Conservation (phyloP, 2,888 invertebrate species). For the Apotomis capreana region DNA sequence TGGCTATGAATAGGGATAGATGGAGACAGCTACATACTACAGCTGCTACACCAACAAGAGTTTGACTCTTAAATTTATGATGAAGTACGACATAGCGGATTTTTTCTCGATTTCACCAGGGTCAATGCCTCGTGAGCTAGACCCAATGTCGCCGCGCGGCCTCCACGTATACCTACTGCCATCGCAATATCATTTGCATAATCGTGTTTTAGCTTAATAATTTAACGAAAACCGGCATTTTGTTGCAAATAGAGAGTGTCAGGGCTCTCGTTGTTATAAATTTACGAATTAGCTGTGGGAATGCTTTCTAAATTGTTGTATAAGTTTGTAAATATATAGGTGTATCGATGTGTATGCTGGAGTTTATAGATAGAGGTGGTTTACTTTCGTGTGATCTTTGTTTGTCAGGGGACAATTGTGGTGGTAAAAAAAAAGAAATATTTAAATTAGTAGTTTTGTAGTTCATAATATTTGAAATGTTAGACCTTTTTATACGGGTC, state of each 20-base stretch:
- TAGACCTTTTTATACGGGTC: neutral
- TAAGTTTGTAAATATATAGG: neutral
- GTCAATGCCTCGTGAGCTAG: slow-evolving; percentile 69
- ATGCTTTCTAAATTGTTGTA: slow-evolving; percentile 16
- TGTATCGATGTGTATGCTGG: neutral
- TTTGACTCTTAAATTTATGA: too few species aligned
- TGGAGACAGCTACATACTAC: too few species aligned
- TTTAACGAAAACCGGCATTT: slow-evolving; percentile 52
- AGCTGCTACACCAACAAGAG: too few species aligned
- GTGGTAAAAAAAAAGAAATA: too few species aligned
- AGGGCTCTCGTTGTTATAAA: slow-evolving; percentile 19
- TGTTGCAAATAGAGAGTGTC: slow-evolving; percentile 27
- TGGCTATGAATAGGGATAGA: too few species aligned
- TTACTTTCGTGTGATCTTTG: too few species aligned
- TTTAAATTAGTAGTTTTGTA: too few species aligned
- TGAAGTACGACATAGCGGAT: neutral
- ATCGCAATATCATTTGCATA: slow-evolving; percentile 65
- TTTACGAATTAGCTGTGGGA: slow-evolving; percentile 7
- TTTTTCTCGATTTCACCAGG: slow-evolving; percentile 53
- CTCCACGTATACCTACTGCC: slow-evolving; percentile 66
- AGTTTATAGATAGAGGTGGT: too few species aligned
- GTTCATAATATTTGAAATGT: neutral
- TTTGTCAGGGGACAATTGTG: too few species aligned
- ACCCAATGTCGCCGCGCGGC: slow-evolving; percentile 71
- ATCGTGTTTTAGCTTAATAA: slow-evolving; percentile 69